Base-by-base conservation (phyloP, 2,797 vertebrate species). In the Tokudaia muenninki region DNA sequence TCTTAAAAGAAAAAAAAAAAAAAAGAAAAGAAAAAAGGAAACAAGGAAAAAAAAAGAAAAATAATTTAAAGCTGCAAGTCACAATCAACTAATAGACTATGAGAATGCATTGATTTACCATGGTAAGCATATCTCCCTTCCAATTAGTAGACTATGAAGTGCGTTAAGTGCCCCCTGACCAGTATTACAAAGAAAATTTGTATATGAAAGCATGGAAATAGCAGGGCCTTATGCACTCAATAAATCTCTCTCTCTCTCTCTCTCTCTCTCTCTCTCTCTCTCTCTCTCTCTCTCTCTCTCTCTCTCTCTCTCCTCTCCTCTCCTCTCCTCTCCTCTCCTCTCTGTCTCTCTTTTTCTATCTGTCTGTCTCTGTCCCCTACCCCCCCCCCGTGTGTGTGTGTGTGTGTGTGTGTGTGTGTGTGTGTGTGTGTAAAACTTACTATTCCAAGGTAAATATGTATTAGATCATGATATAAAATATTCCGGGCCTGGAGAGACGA, bases 91-190 rank as follows among this genome's bases (percentile, higher is more conserved):
- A 91, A 50, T 59, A 90, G 63, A 92, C 41, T 11, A 11, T 6
- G 24, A 70, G 44, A 67, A 50, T 24, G 11, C 12, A 67, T 34
- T 50, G 29, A 31, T 52, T 50, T 52, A n/a, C 31, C 34, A 0
- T 12, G 41, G 59, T 47, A 31, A 47, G 19, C 29, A 7, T 47
- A 3, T 65, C 41, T 84, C 17, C 61, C 61, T 86, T 50, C 44
- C 22, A 91, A 86, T 57, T 91, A 84, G 59, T 52, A 81, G 52
- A 90, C 41, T 90, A 34, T 61, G 55, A 93, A 70, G 72, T 88
- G 24, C 11, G 65, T 74, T 70, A 88, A 89, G 44, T 72, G 52
- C 3, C 75, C 92, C 21, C 9, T 59, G 63, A 82, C 10, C 7
- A 77, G 13, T 44, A 88, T 11, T 74, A 78, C 50, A 84, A 11